Percentiles rank a stretch among this genome's conserved stretches.
Conservation (phyloP, 2,888 invertebrate species). For the Noctua pronuba region DNA sequence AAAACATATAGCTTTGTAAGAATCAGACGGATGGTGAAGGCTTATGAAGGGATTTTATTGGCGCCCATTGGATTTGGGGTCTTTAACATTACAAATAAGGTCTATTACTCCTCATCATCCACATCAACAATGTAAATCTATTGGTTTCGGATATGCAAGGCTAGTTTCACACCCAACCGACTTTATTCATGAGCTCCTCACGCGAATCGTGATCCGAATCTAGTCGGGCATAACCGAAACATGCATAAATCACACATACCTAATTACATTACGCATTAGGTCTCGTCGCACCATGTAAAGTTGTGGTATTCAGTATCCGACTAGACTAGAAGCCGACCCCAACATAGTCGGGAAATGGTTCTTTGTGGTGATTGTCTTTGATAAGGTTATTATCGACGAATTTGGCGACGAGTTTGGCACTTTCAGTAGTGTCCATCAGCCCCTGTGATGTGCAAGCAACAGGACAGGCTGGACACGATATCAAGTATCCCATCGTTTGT, state of each 20-base stretch:
- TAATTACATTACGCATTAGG: constrained; percentile 11
- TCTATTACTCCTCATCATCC: neutral
- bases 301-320: neutral
- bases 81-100: neutral
- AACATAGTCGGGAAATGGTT: neutral
- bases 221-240: constrained; percentile 1
- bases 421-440: no score
- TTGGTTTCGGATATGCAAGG: neutral
- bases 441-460: no score
- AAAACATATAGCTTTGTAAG: neutral
- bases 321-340: neutral
- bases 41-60: neutral
- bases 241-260: constrained; percentile 36
- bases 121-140: neutral
- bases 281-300: neutral
- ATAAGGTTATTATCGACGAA: neutral
- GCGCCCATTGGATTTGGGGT: neutral
- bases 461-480: no score
- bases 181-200: constrained; percentile 33
- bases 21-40: neutral
- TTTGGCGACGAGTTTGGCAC: no score
- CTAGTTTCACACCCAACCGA: constrained; percentile 4
- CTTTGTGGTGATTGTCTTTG: neutral
- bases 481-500: no score
- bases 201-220: constrained; percentile 1